phyloP scores from a whole-genome alignment of 1,140 invertebrate genomes.

The Zaprionus ornatus region DNA sequence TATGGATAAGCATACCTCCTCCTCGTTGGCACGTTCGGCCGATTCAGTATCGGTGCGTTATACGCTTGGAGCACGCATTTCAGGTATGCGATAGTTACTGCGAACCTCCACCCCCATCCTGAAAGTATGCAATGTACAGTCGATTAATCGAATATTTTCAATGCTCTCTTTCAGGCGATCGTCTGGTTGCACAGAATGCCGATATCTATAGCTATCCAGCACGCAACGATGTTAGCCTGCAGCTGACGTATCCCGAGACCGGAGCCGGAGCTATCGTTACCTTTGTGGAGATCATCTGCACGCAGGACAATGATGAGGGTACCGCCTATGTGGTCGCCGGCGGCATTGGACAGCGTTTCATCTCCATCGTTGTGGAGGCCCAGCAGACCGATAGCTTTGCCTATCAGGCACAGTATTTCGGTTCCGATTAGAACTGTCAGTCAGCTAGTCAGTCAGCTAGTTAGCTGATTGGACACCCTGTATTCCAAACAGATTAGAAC shows the following conservation, averaged over 20 bases:
- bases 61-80: conserved; percentile 60
- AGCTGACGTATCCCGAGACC: conserved; percentile 69
- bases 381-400: conserved; percentile 61
- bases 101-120: too few species aligned
- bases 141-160: neutral
- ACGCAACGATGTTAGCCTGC: conserved; percentile 66
- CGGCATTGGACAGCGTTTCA: conserved; percentile 75
- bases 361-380: conserved; percentile 76
- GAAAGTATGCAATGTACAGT: neutral
- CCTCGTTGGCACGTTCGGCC: neutral
- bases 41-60: conserved; percentile 52
- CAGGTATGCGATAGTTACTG: conserved; percentile 47
- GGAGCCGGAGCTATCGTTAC: conserved; percentile 63
- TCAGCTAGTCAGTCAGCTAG: neutral
- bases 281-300: conserved; percentile 69
- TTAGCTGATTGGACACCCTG: neutral
- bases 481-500: neutral
- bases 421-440: conserved; percentile 33
- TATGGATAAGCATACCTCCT: conserved; percentile 36
- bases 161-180: conserved; percentile 68
- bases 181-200: conserved; percentile 64
- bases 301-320: conserved; percentile 66
- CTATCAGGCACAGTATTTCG: conserved; percentile 70
- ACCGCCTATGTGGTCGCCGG: conserved; percentile 75
- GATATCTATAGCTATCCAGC: conserved; percentile 58